A percentile compares a stretch with the other conserved stretches of the same genome.
These are phyloP conservation scores for Nesometra sesokonis DNA, from an alignment of 35 echinoderm and acorn worm species.

Conservation along the genomic window DNA sequence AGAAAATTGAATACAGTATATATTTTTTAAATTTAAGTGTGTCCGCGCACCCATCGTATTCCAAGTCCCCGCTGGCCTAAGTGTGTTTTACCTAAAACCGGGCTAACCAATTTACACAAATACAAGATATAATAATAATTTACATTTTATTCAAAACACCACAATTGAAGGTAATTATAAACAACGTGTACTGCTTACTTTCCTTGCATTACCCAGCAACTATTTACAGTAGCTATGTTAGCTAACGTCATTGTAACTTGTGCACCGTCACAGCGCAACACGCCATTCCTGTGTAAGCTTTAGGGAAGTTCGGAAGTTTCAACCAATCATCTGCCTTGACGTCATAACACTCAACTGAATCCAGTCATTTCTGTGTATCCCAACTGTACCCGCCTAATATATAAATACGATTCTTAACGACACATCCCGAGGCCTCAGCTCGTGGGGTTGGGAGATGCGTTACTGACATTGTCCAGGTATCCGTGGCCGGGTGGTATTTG, in stretches of 20 bases:
- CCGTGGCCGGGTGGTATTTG: constrained; percentile 47
- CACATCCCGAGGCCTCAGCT: constrained; percentile 57
- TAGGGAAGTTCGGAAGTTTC: constrained; percentile 34
- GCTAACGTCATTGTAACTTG: constrained; percentile 49
- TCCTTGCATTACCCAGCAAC: too few species aligned
- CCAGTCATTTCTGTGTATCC: constrained; percentile 67
- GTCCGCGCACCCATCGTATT: too few species aligned
- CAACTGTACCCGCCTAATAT: constrained; percentile 87
- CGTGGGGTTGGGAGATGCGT: constrained; percentile 43
- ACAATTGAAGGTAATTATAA: too few species aligned
- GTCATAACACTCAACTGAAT: constrained; percentile 73
- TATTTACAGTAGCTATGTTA: too few species aligned
- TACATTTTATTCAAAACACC: too few species aligned
- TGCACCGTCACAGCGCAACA: constrained; percentile 67
- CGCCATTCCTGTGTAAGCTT: constrained; percentile 69
- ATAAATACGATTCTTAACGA: constrained; percentile 55
- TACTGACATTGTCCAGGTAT: constrained; percentile 55
- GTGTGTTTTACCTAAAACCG: too few species aligned
- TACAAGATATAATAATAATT: too few species aligned
- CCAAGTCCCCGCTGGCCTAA: too few species aligned
- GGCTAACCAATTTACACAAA: too few species aligned
- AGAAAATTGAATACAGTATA: too few species aligned
- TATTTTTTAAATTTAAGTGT: too few species aligned
- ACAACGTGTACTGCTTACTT: too few species aligned
- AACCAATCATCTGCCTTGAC: constrained; percentile 47